A percentile compares a stretch with the other conserved stretches of the same genome.
Evolutionary conservation across 2,888 invertebrate genomes (phyloP).

Genomic region (Agrilus cyanescens): DNA sequence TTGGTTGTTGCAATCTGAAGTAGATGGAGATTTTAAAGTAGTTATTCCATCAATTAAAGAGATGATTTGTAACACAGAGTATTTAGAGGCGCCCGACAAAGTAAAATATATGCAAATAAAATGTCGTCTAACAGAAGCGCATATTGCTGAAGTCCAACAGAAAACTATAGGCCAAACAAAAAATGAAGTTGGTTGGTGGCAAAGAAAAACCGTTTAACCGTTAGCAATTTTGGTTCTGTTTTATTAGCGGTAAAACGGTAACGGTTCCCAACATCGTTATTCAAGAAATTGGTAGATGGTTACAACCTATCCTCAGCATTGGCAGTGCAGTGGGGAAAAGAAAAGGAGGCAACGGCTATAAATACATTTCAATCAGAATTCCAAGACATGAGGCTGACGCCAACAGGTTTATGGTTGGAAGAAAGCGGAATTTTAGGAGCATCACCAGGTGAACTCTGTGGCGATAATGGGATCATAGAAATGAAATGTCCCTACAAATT

Average conservation of each 20-base stretch:
- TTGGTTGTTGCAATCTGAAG: not conserved
- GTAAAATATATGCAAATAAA: conserved; percentile 2
- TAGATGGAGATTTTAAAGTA: no score
- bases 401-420: conserved; percentile 9
- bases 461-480: conserved; percentile 9
- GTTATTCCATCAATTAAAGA: not conserved
- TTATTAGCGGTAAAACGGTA: conserved; percentile 3
- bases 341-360: conserved; percentile 9
- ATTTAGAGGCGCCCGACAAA: not conserved
- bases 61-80: not conserved
- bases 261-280: conserved; percentile 5
- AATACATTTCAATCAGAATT: conserved; percentile 1
- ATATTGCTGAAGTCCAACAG: conserved; percentile 10
- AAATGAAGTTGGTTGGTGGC: no score
- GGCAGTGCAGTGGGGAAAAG: conserved; percentile 11
- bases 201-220: conserved; percentile 10
- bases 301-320: conserved; percentile 4
- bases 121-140: conserved; percentile 9
- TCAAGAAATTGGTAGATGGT: conserved; percentile 5
- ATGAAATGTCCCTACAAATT: conserved; percentile 13
- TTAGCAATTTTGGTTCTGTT: conserved; percentile 9
- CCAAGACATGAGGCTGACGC: conserved; percentile 1
- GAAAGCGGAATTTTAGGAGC: conserved; percentile 10
- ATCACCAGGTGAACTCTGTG: conserved; percentile 10
- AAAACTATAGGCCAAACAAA: no score